Evolutionary conservation across 2,888 invertebrate species (phyloP), one percentile per base, ranked within the genome.

Genomic region (Tineola bisselliella): DNA sequence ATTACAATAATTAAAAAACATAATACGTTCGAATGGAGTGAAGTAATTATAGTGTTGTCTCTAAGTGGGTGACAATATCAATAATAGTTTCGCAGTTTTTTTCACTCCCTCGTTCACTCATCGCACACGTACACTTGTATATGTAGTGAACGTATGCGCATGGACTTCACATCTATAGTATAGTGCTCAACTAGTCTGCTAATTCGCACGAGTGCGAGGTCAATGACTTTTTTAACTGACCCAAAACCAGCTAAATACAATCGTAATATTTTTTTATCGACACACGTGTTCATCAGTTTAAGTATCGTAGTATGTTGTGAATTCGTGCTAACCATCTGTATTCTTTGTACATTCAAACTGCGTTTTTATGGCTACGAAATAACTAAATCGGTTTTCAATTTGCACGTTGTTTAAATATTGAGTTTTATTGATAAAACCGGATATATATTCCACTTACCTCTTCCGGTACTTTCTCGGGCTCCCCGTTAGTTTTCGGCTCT

Each of bases 391-490:
- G 2, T n/a, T 38, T 10, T 6, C 38, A 38, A 38, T 38, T 10
- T 38, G 38, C 38, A 12, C 38, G 38, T 38, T 38, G 38, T 12
- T 38, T 63, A 61, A 62, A 61, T 44, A n/a, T 12, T 10, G 38
- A 4, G 38, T n/a, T 38, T 38, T 10, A 38, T 6, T n/a, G 38
- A 1, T 38, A 38, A 38, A 12, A 10, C 38, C 38, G 38, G 38
- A 38, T 38, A 38, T 38, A 38, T 38, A 38, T 48, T 38, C 38
- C 38, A 77, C 88, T 87, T 77, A 91, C 91, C 89, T 91, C 91
- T 74, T 90, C 91, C 33, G 88, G 88, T 64, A 91, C 88, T 77
- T 89, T 88, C 72, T 90, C 88, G 71, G 90, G 88, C 79, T 92
- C 83, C 70, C 89, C 88, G 76, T 89, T 87, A 69, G 84, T 74